phyloP scores from a whole-genome alignment of 2,797 vertebrate genomes.

The Anguilla megastoma region DNA sequence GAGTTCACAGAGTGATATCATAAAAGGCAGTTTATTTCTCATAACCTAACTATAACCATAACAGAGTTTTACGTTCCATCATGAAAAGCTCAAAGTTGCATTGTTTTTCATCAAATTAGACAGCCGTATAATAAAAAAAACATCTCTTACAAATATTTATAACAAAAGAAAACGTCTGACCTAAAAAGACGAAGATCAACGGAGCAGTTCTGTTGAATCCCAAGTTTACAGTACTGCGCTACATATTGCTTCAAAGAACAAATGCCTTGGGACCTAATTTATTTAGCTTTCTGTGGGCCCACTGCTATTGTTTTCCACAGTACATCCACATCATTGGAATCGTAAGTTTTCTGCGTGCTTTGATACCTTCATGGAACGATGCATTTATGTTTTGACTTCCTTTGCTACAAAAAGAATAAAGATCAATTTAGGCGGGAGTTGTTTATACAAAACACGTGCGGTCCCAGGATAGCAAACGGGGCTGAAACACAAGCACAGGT shows the following conservation, averaged over 20 bases:
- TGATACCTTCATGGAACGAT: not conserved
- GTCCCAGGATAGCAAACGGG: not conserved
- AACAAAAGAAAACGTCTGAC: slow-evolving; percentile 51
- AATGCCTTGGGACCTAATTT: slow-evolving; percentile 71
- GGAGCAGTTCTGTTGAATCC: slow-evolving; percentile 67
- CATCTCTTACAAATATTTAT: not conserved
- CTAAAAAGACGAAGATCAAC: slow-evolving; percentile 55
- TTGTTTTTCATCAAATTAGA: slow-evolving; percentile 13
- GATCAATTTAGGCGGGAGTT: not conserved
- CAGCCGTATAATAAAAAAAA: slow-evolving; percentile 1
- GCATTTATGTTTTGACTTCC: slow-evolving; percentile 10
- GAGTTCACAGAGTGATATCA: not conserved
- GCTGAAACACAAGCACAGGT: slow-evolving; percentile 12
- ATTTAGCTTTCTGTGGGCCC: slow-evolving; percentile 50
- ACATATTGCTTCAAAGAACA: slow-evolving; percentile 63
- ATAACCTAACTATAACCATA: slow-evolving; percentile 9
- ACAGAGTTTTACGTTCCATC: not conserved
- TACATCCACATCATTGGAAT: slow-evolving; percentile 8
- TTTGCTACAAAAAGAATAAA: not conserved
- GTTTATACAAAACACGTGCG: slow-evolving; percentile 17
- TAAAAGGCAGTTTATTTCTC: slow-evolving; percentile 1
- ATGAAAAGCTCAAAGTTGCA: slow-evolving; percentile 1
- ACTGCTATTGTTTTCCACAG: slow-evolving; percentile 48
- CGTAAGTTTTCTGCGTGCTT: slow-evolving; percentile 1
- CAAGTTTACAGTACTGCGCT: slow-evolving; percentile 4